Percentiles rank a stretch among this genome's conserved stretches.
Conservation (phyloP, 2,888 invertebrate genomes). For the Lasioglossum leucozonium region DNA sequence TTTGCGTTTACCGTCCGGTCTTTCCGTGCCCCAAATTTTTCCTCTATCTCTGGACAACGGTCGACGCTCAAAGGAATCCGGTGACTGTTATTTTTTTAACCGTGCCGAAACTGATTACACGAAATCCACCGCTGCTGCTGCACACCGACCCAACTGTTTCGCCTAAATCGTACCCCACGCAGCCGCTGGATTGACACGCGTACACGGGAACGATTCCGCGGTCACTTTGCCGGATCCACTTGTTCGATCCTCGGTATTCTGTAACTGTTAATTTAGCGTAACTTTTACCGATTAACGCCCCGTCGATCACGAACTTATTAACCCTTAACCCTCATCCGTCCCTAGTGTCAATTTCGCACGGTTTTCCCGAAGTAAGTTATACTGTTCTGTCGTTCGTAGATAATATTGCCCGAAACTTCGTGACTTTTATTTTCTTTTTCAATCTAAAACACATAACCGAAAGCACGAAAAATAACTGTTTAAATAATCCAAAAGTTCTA, state of each 20-base stretch:
- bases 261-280: background rate
- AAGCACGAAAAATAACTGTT: too few relatives aligned
- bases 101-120: background rate
- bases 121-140: background rate
- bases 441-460: too few relatives aligned
- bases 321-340: too few relatives aligned
- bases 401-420: too few relatives aligned
- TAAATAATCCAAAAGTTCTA: too few relatives aligned
- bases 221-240: background rate
- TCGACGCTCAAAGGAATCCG: conserved; percentile 21
- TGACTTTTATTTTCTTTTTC: too few relatives aligned
- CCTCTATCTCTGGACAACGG: conserved; percentile 20
- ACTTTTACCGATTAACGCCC: background rate
- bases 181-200: background rate
- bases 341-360: too few relatives aligned
- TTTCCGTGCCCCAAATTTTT: conserved; percentile 38
- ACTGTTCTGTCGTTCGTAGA: too few relatives aligned
- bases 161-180: background rate
- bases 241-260: background rate
- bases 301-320: too few relatives aligned
- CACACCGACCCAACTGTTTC: background rate
- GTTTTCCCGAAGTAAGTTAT: too few relatives aligned
- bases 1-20: conserved; percentile 31
- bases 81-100: conserved; percentile 12
- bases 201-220: background rate